Evolutionary conservation across 2,888 invertebrate species (phyloP), one percentile per base, ranked within the genome.

Genomic region (Lepas anatifera): DNA sequence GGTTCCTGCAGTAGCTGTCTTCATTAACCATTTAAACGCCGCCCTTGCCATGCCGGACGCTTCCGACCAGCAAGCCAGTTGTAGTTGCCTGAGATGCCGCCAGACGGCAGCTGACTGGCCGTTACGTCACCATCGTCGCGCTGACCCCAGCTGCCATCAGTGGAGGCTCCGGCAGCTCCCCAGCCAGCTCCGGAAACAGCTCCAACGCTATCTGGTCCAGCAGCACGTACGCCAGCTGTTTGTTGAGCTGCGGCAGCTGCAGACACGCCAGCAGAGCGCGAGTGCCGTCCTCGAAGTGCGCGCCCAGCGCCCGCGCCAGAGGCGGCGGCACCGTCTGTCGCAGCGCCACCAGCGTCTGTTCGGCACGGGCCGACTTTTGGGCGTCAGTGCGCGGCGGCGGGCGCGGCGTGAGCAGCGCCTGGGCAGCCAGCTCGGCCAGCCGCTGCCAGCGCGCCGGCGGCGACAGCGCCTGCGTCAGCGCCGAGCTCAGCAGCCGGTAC

Each of bases 151-250:
- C 48, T 3, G 43, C 7, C 43, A 46, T 4, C 48, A 25, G 48
- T 10, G 48, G 48, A n/a, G 48, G n/a, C 25, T 52, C 52, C 11
- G 27, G 29, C 58, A 22, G 32, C 32, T 32, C 58, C 32, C 32
- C 58, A 2, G 25, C 25, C 69, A 73, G 67, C 58, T 90, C 90
- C 0, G 92, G 91, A 81, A 90, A 92, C 72, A 92, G 80, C 80
- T 91, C 90, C 68, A 84, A 80, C 41, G 91, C 77, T 70, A 91
- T 82, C 69, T 88, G 83, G 79, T 95, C 95, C 75, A 94, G 79
- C 69, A 93, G 81, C 75, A 87, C 86, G 80, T 93, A 92, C 73
- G 87, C 86, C 74, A 93, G 80, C 86, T 83, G 81, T 73, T 79
- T 86, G 76, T 86, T 86, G 64, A 86, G 79, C 52, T 82, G 78